These are phyloP conservation scores for Cryptotis parvus DNA, from an alignment of 2,113 vertebrate genomes.

Conservation along the genomic window DNA sequence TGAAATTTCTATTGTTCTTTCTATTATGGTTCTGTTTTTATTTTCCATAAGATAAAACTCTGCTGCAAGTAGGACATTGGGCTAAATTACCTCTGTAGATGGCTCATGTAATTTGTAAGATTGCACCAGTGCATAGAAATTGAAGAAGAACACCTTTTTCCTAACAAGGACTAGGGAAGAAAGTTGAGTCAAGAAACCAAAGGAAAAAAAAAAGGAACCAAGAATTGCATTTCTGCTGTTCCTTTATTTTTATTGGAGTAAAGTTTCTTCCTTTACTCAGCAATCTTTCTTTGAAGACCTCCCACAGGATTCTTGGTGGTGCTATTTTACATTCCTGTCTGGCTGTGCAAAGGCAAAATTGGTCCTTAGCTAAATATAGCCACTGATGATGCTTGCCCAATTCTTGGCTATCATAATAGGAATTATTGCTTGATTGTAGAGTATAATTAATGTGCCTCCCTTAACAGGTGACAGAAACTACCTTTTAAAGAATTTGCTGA, in stretches of 20 bases:
- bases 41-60: slow-evolving; percentile 26
- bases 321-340: background rate
- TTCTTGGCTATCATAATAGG: background rate
- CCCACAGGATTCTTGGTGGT: background rate
- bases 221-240: background rate
- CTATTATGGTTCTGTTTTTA: background rate
- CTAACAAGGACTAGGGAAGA: background rate
- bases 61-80: background rate
- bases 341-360: slow-evolving; percentile 3
- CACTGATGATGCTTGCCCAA: background rate
- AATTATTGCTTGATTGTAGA: background rate
- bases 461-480: slow-evolving; percentile 31
- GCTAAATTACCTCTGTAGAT: background rate
- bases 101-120: background rate
- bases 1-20: slow-evolving; percentile 24
- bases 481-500: slow-evolving; percentile 48
- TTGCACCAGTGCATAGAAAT: slow-evolving; percentile 3
- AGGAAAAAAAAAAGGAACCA: background rate
- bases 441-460: slow-evolving; percentile 56
- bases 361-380: slow-evolving; percentile 38
- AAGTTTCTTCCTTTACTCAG: background rate
- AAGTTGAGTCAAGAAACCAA: background rate
- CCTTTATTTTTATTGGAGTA: background rate
- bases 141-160: slow-evolving; percentile 28
- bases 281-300: background rate